phyloP scores from a whole-genome alignment of 1,140 invertebrate genomes.

The Drosophila lini region DNA sequence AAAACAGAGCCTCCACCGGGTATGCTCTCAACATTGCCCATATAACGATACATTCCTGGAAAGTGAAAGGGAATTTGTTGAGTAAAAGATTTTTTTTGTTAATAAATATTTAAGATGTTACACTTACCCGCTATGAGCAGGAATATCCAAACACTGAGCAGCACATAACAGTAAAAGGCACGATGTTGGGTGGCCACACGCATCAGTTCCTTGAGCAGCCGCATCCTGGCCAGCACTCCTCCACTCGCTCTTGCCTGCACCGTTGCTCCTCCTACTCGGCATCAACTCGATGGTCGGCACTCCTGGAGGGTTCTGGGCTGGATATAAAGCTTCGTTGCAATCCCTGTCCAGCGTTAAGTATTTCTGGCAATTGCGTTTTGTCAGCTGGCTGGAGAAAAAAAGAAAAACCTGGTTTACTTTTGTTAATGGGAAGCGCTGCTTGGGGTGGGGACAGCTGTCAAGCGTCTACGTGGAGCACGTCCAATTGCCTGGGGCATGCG shows the following conservation, averaged over 20 bases:
- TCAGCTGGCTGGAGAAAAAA: conserved; percentile 18
- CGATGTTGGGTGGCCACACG: conserved; percentile 89
- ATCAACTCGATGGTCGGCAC: conserved; percentile 42
- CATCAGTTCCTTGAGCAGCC: conserved; percentile 86
- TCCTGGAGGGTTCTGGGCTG: conserved; percentile 47
- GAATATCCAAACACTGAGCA: conserved; percentile 92
- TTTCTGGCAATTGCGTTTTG: conserved; percentile 12
- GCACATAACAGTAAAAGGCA: conserved; percentile 91
- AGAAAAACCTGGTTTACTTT: conserved; percentile 28
- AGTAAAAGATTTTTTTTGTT: background rate
- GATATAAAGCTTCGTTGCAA: conserved; percentile 4
- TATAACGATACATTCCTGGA: conserved; percentile 91
- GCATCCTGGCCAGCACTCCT: conserved; percentile 50
- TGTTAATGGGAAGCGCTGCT: background rate
- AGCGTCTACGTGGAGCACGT: conserved; percentile 62
- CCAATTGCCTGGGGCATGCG: conserved; percentile 57
- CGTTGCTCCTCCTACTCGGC: conserved; percentile 13
- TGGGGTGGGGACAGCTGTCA: conserved; percentile 46
- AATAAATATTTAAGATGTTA: background rate
- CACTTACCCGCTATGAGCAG: conserved; percentile 88
- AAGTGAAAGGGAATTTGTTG: background rate
- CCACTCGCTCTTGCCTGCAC: conserved; percentile 20
- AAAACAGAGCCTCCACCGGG: conserved; percentile 23
- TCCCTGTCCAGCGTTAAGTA: conserved; percentile 8
- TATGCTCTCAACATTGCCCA: conserved; percentile 83